phyloP scores from a whole-genome alignment of 1,140 invertebrate genomes.

The Homarus americanus region DNA sequence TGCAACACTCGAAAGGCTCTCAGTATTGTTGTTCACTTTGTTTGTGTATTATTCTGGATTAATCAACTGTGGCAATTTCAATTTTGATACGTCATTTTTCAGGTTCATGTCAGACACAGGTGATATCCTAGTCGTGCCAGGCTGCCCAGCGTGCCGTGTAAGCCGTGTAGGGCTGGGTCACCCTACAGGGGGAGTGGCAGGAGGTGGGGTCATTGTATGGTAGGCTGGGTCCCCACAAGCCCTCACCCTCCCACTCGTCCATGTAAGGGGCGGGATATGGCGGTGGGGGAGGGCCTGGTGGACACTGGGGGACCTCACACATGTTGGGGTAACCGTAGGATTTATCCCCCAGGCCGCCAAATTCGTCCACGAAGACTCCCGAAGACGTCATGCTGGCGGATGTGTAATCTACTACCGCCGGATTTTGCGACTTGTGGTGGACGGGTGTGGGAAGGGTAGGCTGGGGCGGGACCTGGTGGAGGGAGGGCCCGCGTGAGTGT shows the following conservation, averaged over 20 bases:
- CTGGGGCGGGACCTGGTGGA: neutral
- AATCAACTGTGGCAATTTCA: too few relatives aligned
- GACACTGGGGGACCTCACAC: neutral
- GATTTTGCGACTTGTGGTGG: neutral
- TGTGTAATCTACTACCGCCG: neutral
- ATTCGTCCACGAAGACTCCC: neutral
- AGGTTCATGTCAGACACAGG: too few relatives aligned
- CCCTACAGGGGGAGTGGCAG: constrained; percentile 6
- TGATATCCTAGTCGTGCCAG: constrained; percentile 32
- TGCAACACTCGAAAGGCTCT: too few relatives aligned
- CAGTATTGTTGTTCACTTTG: too few relatives aligned
- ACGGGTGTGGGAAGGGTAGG: neutral
- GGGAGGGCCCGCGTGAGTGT: neutral
- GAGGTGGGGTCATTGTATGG: neutral
- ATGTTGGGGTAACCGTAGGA: neutral
- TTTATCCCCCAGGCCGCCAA: neutral
- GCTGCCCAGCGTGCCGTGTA: constrained; percentile 17
- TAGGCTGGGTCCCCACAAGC: neutral
- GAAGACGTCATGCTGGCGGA: neutral
- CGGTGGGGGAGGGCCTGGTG: neutral
- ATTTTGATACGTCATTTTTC: too few relatives aligned
- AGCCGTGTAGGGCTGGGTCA: neutral
- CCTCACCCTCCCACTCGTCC: neutral
- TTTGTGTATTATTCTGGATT: too few relatives aligned
- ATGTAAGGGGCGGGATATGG: neutral